Percentiles rank a stretch among this genome's conserved stretches.
phyloP scores from a whole-genome alignment of 2,888 invertebrate genomes.

The Tenthredo distinguenda region DNA sequence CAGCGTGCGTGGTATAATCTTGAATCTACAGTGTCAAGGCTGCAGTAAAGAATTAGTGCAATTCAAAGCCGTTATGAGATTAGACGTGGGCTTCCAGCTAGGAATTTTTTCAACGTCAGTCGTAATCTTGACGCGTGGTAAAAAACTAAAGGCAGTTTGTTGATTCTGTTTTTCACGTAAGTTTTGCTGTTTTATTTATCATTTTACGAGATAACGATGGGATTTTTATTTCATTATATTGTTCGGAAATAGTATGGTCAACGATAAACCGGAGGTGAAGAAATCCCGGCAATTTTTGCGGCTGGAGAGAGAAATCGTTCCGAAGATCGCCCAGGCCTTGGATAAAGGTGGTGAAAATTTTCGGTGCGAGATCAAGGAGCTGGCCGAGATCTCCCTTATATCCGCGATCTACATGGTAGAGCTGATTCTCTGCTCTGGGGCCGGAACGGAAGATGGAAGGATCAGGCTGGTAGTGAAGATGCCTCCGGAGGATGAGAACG shows the following conservation, averaged over 20 bases:
- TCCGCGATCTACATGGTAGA: constrained; percentile 15
- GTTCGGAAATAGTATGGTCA: neutral
- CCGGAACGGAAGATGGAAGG: neutral
- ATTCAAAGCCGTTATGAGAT: too few species aligned
- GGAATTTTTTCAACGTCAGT: too few species aligned
- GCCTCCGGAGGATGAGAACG: constrained; percentile 53
- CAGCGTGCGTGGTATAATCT: too few species aligned
- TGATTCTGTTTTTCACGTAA: too few species aligned
- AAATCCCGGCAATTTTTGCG: neutral
- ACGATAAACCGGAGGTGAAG: neutral
- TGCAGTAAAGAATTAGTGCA: too few species aligned
- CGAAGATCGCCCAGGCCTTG: neutral
- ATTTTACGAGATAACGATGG: too few species aligned
- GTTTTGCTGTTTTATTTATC: too few species aligned
- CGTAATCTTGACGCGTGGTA: too few species aligned
- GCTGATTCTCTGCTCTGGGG: neutral
- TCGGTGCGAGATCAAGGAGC: neutral
- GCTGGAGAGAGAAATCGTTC: constrained; percentile 26
- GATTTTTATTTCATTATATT: too few species aligned
- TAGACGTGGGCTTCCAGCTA: too few species aligned
- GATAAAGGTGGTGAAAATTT: neutral
- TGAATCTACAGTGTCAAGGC: too few species aligned
- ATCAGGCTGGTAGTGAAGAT: constrained; percentile 12
- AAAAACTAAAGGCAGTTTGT: too few species aligned
- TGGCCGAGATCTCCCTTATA: neutral